phyloP scores from a whole-genome alignment of 2,113 vertebrate species.

The Oncorhynchus tshawytscha region DNA sequence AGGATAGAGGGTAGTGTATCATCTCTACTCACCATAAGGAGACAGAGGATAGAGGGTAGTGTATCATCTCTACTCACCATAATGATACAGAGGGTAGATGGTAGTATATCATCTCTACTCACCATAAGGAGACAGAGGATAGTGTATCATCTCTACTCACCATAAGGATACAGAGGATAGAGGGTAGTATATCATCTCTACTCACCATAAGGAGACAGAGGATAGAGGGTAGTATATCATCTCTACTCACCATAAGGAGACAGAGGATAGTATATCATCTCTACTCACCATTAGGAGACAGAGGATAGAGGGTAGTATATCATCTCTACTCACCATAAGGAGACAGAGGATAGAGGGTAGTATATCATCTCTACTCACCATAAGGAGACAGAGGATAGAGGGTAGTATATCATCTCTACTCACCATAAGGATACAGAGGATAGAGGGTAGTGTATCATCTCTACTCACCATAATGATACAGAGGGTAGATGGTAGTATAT shows the following conservation, averaged over 20 bases:
- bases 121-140: not conserved
- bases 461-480: not conserved
- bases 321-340: not conserved
- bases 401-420: no score
- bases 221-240: not conserved
- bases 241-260: not conserved
- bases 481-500: not conserved
- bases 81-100: not conserved
- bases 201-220: slow-evolving; percentile 62
- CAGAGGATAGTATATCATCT: not conserved
- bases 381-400: not conserved
- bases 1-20: no score
- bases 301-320: not conserved
- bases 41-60: not conserved
- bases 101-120: not conserved
- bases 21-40: not conserved
- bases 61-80: not conserved
- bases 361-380: not conserved
- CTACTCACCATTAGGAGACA: slow-evolving; percentile 61
- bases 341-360: not conserved
- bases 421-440: slow-evolving; percentile 19
- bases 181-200: slow-evolving; percentile 1
- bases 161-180: not conserved
- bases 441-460: slow-evolving; percentile 20
- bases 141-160: not conserved